These are phyloP conservation scores for Magallana nippona DNA, from an alignment of 2,888 invertebrate genomes.

Conservation along the genomic window DNA sequence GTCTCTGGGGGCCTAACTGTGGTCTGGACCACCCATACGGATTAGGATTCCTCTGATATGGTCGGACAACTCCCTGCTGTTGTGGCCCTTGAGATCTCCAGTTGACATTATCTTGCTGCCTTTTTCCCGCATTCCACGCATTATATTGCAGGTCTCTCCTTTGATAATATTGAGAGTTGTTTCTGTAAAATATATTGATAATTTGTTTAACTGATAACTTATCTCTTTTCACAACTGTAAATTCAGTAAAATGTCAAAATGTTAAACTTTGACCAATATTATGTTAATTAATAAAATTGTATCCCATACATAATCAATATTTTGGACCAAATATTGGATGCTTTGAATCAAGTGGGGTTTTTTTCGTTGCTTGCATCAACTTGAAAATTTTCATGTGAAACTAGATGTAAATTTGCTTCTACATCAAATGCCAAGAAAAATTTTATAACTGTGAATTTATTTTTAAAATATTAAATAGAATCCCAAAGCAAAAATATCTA, in stretches of 20 bases:
- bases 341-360: too few relatives aligned
- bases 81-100: not conserved
- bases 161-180: constrained; percentile 16
- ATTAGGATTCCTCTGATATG: not conserved
- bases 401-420: too few relatives aligned
- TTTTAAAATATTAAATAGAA: too few relatives aligned
- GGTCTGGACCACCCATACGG: not conserved
- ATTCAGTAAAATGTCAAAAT: not conserved
- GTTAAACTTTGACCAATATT: too few relatives aligned
- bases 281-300: too few relatives aligned
- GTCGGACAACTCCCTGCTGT: not conserved
- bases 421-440: too few relatives aligned
- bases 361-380: too few relatives aligned
- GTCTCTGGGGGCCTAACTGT: not conserved
- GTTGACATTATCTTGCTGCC: constrained; percentile 6
- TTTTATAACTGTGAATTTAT: too few relatives aligned
- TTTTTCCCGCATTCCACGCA: constrained; percentile 7
- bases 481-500: too few relatives aligned
- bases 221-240: not conserved
- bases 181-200: not conserved
- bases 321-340: too few relatives aligned
- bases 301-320: too few relatives aligned
- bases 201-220: not conserved
- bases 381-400: too few relatives aligned
- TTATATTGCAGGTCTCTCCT: not conserved